Percentiles rank a stretch among this genome's conserved stretches.
Conservation (phyloP, 2,888 invertebrate species). For the Stegana nigrithorax region DNA sequence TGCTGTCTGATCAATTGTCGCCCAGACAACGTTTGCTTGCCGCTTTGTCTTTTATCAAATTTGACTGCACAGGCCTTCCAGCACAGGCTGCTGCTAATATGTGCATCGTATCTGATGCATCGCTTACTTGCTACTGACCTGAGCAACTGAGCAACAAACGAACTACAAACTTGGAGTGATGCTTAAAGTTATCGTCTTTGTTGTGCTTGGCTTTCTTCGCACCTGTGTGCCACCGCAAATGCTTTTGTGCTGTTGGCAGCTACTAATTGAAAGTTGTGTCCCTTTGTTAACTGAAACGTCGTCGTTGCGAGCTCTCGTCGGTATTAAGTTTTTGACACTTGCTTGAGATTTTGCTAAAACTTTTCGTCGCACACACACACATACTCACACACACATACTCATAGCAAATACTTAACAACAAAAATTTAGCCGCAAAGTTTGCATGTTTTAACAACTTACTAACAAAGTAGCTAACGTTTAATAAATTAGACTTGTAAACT, state of each 20-base stretch:
- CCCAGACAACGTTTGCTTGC: no score
- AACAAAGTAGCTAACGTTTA: background rate
- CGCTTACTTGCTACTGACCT: background rate
- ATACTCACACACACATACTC: background rate
- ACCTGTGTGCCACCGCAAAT: background rate
- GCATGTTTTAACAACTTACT: background rate
- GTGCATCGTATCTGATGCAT: background rate
- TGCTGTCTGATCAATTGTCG: background rate
- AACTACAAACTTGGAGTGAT: no score
- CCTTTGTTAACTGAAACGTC: no score
- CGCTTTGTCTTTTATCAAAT: background rate
- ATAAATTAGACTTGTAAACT: no score
- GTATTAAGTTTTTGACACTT: no score
- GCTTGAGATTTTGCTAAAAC: no score
- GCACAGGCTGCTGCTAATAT: background rate
- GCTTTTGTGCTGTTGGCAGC: background rate
- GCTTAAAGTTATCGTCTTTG: conserved; percentile 2
- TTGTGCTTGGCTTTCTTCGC: background rate
- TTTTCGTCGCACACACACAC: no score
- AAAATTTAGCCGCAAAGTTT: background rate
- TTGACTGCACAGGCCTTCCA: background rate
- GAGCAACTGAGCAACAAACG: background rate
- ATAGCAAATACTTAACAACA: background rate
- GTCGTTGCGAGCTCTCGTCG: no score
- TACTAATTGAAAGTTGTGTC: conserved; percentile 7